A percentile compares a stretch with the other conserved stretches of the same genome.
Conservation (phyloP, 2,113 vertebrate genomes). For the Zosterops hypoxanthus region DNA sequence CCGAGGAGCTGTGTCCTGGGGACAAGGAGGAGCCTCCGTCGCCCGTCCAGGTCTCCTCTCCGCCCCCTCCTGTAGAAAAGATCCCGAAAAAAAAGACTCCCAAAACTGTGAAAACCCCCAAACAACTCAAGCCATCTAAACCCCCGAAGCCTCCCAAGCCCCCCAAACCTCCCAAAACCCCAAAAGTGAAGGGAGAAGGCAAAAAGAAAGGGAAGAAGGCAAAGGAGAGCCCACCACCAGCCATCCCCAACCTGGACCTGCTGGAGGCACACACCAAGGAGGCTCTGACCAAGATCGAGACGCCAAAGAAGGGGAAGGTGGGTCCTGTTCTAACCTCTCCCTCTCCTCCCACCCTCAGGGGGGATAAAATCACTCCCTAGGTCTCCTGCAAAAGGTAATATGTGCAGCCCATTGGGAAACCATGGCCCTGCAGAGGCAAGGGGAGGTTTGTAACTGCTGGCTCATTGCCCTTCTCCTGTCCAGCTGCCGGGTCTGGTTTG, state of each 20-base stretch:
- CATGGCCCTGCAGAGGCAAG: not conserved
- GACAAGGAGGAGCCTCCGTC: conserved; percentile 84
- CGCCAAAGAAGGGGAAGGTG: conserved; percentile 92
- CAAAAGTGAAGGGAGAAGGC: conserved; percentile 89
- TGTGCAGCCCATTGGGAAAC: not conserved
- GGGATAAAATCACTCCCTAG: not conserved
- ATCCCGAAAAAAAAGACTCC: conserved; percentile 80
- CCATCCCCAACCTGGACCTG: conserved; percentile 89
- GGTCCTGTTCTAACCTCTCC: not conserved
- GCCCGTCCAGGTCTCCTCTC: conserved; percentile 46
- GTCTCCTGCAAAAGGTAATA: not conserved
- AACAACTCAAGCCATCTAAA: conserved; percentile 85
- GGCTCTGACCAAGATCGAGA: conserved; percentile 93
- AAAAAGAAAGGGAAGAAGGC: conserved; percentile 92
- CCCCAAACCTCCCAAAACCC: conserved; percentile 77
- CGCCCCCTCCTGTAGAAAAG: conserved; percentile 69
- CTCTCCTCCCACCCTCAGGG: not conserved
- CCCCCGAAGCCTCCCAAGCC: conserved; percentile 84
- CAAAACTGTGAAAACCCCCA: conserved; percentile 81
- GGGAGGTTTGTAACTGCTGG: not conserved
- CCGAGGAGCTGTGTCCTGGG: conserved; percentile 80
- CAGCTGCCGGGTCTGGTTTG: not conserved
- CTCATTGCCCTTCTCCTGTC: not conserved
- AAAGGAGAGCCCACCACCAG: conserved; percentile 83
- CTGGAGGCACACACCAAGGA: conserved; percentile 95